Conservation (phyloP, 2,888 invertebrate species). For the Eledone cirrhosa region DNA sequence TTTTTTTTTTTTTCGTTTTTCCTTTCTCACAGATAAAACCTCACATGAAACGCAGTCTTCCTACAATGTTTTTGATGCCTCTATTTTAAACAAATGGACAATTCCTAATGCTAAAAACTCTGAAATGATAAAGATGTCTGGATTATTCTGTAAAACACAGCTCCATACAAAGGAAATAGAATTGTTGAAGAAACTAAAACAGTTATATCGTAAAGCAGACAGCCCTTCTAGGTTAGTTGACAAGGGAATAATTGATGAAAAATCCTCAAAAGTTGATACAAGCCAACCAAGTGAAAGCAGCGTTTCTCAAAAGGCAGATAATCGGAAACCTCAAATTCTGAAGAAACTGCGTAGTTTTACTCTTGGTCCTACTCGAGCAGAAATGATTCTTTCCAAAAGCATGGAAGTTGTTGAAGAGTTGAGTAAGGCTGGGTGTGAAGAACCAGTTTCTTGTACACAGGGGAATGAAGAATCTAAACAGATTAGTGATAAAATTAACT, state of each 20-base stretch:
- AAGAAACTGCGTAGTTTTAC: conserved; percentile 14
- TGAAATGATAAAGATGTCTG: conserved; percentile 18
- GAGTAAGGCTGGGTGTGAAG: conserved; percentile 33
- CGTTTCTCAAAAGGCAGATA: not conserved
- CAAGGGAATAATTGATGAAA: not conserved
- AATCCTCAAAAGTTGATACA: too few relatives aligned
- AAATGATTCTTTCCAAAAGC: conserved; percentile 39
- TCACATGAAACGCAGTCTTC: not conserved
- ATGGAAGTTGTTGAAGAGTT: conserved; percentile 37
- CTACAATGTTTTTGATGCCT: not conserved
- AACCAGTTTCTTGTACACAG: conserved; percentile 24
- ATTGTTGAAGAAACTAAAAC: conserved; percentile 18
- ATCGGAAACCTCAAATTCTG: not conserved
- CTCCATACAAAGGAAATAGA: not conserved
- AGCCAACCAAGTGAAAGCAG: not conserved
- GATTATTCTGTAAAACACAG: not conserved
- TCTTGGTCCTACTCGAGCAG: conserved; percentile 38
- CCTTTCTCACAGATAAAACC: not conserved
- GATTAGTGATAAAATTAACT: conserved; percentile 31
- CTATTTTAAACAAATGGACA: not conserved
- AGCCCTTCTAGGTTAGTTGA: conserved; percentile 14
- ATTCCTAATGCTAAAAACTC: not conserved
- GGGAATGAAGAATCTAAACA: conserved; percentile 26
- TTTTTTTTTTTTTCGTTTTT: too few relatives aligned
- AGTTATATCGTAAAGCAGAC: conserved; percentile 14